Percentiles rank a stretch among this genome's conserved stretches.
Conservation (phyloP, 2,888 invertebrate genomes). For the Malachius bipustulatus region DNA sequence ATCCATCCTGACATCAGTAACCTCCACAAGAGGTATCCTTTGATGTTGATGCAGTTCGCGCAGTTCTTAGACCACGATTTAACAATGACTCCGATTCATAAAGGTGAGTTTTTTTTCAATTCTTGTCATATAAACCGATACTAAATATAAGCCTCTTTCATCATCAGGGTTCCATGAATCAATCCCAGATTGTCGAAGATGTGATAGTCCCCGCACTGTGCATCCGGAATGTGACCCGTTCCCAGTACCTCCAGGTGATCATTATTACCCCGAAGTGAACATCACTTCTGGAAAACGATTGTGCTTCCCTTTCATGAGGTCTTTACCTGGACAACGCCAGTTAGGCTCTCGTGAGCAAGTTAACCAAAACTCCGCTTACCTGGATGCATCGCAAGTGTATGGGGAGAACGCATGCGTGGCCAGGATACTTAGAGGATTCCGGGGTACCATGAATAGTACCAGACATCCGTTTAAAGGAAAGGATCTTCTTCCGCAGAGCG, state of each 20-base stretch:
- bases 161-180: conserved; percentile 68
- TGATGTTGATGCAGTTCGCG: conserved; percentile 92
- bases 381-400: conserved; percentile 79
- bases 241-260: conserved; percentile 77
- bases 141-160: not conserved
- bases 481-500: conserved; percentile 67
- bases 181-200: conserved; percentile 79
- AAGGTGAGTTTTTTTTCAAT: no score
- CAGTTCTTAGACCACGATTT: conserved; percentile 92
- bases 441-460: conserved; percentile 74
- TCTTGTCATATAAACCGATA: not conserved
- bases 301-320: conserved; percentile 92
- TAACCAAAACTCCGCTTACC: conserved; percentile 84
- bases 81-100: conserved; percentile 86
- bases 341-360: conserved; percentile 85
- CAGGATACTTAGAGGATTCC: conserved; percentile 62
- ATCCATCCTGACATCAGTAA: conserved; percentile 89
- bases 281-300: conserved; percentile 69
- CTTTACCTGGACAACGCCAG: conserved; percentile 80
- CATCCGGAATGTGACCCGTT: conserved; percentile 93
- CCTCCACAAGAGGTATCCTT: conserved; percentile 73
- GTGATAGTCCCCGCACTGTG: conserved; percentile 75
- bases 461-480: conserved; percentile 60
- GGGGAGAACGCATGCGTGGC: conserved; percentile 80
- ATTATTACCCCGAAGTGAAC: conserved; percentile 79